Percentiles rank a stretch among this genome's conserved stretches.
These are phyloP conservation scores for Anneissia japonica DNA, from an alignment of 35 echinoderm and acorn worm species.

Conservation along the genomic window DNA sequence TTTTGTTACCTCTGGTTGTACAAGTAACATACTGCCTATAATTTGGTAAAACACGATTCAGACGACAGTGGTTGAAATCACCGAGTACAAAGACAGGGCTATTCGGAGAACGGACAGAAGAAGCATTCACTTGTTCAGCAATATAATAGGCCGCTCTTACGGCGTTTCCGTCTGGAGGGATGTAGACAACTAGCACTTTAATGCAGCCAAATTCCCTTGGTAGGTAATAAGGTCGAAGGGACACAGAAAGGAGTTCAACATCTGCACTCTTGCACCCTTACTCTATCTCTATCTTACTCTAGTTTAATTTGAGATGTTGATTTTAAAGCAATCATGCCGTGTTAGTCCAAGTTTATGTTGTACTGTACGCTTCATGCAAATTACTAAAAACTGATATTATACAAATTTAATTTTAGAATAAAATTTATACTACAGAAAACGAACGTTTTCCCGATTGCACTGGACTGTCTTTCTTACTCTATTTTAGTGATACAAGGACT, in stretches of 20 bases:
- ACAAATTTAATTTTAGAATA: too few species aligned
- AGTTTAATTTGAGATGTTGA: too few species aligned
- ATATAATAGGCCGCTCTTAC: not conserved
- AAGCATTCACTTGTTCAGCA: not conserved
- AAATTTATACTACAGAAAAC: too few species aligned
- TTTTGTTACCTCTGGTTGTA: conserved; percentile 4
- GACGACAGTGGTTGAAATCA: conserved; percentile 29
- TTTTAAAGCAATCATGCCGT: too few species aligned
- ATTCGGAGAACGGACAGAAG: not conserved
- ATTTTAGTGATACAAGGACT: too few species aligned
- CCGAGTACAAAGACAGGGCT: conserved; percentile 11
- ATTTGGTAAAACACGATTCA: conserved; percentile 4
- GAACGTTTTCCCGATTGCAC: too few species aligned
- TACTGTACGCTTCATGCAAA: too few species aligned
- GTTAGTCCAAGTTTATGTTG: too few species aligned
- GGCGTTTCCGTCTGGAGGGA: not conserved
- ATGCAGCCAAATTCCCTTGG: not conserved
- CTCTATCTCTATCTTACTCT: too few species aligned
- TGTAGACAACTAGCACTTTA: not conserved
- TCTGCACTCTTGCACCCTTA: too few species aligned
- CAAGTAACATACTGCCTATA: conserved; percentile 26
- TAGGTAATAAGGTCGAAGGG: not conserved
- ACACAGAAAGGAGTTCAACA: not conserved
- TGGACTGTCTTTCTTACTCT: too few species aligned
- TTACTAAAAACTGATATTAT: too few species aligned